A percentile compares a stretch with the other conserved stretches of the same genome.
These are phyloP conservation scores for Macrobrachium rosenbergii DNA, from an alignment of 1,140 invertebrate genomes.

Conservation along the genomic window DNA sequence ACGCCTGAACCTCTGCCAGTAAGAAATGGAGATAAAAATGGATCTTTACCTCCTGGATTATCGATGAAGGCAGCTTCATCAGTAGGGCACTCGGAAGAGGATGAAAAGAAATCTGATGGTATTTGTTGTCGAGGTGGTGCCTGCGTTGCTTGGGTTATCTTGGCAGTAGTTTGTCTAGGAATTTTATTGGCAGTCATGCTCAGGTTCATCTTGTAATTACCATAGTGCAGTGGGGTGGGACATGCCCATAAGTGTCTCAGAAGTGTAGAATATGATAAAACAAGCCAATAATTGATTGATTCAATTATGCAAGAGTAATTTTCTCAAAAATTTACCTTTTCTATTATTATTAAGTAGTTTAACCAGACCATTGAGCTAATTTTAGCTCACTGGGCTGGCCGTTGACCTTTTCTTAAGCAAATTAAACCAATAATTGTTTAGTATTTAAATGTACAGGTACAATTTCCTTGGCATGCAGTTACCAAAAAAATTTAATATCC, in stretches of 20 bases:
- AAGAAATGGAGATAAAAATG: constrained; percentile 58
- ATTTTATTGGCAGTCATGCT: constrained; percentile 69
- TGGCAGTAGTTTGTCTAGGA: constrained; percentile 69
- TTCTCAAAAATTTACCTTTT: no score
- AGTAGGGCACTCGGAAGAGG: constrained; percentile 21
- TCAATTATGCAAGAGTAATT: no score
- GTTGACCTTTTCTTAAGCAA: no score
- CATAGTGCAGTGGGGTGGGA: not conserved
- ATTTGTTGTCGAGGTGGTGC: constrained; percentile 68
- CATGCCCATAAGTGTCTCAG: not conserved
- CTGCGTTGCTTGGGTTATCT: constrained; percentile 69
- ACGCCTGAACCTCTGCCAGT: constrained; percentile 65
- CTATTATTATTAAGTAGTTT: no score
- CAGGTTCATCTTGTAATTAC: constrained; percentile 64
- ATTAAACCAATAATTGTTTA: no score
- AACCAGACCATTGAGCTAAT: no score
- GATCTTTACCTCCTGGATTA: constrained; percentile 44
- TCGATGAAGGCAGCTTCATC: constrained; percentile 35
- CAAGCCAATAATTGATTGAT: not conserved
- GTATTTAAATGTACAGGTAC: no score
- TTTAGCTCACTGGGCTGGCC: no score
- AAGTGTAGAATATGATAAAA: not conserved
- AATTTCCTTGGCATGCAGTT: no score
- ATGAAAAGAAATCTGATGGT: constrained; percentile 42
- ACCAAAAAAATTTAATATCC: no score